Conservation (phyloP, 2,113 vertebrate species). For the Columba livia region DNA sequence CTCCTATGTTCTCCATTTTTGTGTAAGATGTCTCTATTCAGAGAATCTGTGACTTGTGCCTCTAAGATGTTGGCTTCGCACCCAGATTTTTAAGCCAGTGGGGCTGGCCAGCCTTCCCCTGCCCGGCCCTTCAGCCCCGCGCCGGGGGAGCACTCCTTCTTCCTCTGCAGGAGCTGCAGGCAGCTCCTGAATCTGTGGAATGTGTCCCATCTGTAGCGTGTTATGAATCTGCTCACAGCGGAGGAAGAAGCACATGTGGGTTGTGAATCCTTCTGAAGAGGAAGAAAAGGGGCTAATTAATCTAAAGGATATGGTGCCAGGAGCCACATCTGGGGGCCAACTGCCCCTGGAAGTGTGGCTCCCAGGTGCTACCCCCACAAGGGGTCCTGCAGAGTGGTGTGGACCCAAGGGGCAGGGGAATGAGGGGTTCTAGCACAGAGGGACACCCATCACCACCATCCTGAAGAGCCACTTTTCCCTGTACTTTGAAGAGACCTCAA, state of each 20-base stretch:
- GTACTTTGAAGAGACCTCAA: neutral
- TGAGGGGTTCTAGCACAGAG: neutral
- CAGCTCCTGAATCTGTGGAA: slow-evolving; percentile 58
- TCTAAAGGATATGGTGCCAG: slow-evolving; percentile 41
- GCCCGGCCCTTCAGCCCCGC: neutral
- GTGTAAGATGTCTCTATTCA: neutral
- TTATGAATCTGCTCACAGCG: slow-evolving; percentile 15
- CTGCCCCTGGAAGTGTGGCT: neutral
- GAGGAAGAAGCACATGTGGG: slow-evolving; percentile 57
- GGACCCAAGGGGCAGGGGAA: neutral
- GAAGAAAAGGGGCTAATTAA: slow-evolving; percentile 61
- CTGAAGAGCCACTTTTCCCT: neutral
- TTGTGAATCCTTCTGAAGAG: slow-evolving; percentile 59
- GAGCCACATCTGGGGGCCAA: slow-evolving; percentile 61
- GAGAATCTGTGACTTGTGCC: neutral
- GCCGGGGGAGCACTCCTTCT: neutral
- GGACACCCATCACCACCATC: neutral
- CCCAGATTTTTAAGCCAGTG: neutral
- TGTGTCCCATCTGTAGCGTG: slow-evolving; percentile 60
- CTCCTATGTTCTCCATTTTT: neutral
- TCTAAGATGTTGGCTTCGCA: neutral
- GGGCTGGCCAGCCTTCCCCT: neutral
- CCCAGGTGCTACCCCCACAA: neutral
- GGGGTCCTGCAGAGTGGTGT: neutral
- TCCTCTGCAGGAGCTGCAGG: neutral